A percentile compares a stretch with the other conserved stretches of the same genome.
These are phyloP conservation scores for Hemiprocne comata DNA, from an alignment of 2,113 vertebrate species.

Conservation along the genomic window DNA sequence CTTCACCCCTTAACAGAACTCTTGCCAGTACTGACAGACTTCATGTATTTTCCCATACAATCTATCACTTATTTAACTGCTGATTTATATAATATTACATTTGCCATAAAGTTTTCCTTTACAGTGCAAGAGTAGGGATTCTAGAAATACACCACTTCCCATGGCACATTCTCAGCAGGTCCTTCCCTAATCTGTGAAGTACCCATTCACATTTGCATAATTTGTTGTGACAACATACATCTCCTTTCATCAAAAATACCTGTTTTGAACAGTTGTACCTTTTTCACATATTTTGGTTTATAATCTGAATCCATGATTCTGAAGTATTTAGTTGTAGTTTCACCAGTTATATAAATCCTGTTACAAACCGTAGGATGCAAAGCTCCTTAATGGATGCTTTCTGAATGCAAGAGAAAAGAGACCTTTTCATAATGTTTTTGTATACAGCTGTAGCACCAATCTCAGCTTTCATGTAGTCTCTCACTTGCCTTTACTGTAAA, in stretches of 20 bases:
- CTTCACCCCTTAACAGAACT: background rate
- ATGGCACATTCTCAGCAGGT: background rate
- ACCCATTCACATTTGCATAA: background rate
- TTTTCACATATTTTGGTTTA: background rate
- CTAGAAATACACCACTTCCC: background rate
- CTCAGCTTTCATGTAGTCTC: conserved; percentile 10
- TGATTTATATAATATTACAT: background rate
- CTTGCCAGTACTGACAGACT: background rate
- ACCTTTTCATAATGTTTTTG: conserved; percentile 7
- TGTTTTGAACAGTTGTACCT: background rate
- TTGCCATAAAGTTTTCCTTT: background rate
- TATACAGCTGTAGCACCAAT: background rate
- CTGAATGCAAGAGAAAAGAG: conserved; percentile 10
- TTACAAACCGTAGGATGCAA: background rate
- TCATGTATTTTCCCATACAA: background rate
- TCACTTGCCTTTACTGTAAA: conserved; percentile 49
- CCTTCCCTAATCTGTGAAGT: background rate
- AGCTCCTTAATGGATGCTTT: conserved; percentile 1
- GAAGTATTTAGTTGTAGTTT: background rate
- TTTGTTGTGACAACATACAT: background rate
- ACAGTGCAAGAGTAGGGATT: background rate
- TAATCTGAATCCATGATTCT: background rate
- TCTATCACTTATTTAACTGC: background rate
- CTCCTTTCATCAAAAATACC: background rate
- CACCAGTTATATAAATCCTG: background rate